Evolutionary conservation across 2,113 vertebrate species (phyloP).

Genomic region (Planiliza haematocheilus): DNA sequence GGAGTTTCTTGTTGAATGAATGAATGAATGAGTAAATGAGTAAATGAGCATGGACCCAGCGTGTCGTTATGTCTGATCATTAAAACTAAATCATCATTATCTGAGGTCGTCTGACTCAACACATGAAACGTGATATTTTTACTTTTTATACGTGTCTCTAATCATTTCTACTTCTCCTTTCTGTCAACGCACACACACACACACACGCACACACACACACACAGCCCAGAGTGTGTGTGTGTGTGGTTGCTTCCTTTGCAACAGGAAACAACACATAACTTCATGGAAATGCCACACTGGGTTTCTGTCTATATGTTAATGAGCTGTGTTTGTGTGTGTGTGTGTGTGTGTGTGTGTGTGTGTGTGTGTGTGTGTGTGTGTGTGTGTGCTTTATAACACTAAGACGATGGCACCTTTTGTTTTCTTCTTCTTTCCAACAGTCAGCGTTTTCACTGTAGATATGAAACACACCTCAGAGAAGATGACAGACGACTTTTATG

Average conservation of each 20-base stretch:
- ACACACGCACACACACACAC: too few species aligned
- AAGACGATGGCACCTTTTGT: neutral
- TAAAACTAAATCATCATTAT: too few species aligned
- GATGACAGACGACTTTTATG: constrained; percentile 19
- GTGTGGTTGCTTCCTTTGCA: constrained; percentile 55
- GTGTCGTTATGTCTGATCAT: too few species aligned
- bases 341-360: constrained; percentile 6
- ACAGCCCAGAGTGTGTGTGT: constrained; percentile 11
- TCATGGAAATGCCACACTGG: constrained; percentile 68
- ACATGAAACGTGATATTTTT: too few species aligned
- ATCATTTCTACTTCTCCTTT: too few species aligned
- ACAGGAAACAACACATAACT: constrained; percentile 59
- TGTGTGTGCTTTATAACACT: neutral
- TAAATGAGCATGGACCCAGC: too few species aligned
- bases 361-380: constrained; percentile 29
- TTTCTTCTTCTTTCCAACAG: constrained; percentile 4
- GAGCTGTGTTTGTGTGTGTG: constrained; percentile 32
- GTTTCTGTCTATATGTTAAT: constrained; percentile 51
- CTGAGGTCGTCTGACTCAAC: too few species aligned
- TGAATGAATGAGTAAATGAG: too few species aligned
- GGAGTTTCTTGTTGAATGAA: too few species aligned
- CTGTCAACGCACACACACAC: too few species aligned
- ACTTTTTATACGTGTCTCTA: too few species aligned
- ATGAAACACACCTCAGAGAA: neutral
- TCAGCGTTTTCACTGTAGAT: constrained; percentile 41